Evolutionary conservation across 2,888 invertebrate species (phyloP).

Genomic region (Synanthedon myopaeformis): DNA sequence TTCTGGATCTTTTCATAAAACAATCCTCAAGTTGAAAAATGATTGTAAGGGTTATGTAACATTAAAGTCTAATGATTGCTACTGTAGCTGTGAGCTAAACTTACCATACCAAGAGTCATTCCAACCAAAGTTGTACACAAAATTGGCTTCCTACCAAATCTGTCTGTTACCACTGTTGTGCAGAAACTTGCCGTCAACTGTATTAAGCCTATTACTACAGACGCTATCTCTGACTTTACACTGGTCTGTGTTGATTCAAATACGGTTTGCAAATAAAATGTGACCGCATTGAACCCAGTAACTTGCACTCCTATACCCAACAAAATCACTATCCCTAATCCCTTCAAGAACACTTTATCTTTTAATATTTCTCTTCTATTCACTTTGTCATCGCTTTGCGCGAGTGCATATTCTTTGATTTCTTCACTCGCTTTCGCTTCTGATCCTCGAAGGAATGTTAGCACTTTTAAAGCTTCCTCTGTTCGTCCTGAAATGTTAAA

Average conservation of each 20-base stretch:
- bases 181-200: slow-evolving; percentile 33
- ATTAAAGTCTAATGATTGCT: too few relatives aligned
- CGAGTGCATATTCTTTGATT: slow-evolving; percentile 6
- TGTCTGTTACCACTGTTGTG: slow-evolving; percentile 24
- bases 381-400: slow-evolving; percentile 8
- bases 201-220: slow-evolving; percentile 34
- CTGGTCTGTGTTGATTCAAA: slow-evolving; percentile 36
- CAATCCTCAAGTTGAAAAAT: too few relatives aligned
- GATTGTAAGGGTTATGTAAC: too few relatives aligned
- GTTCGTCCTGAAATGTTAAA: slow-evolving; percentile 5
- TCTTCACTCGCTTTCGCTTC: slow-evolving; percentile 7
- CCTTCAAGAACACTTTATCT: slow-evolving; percentile 20
- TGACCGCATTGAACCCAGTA: slow-evolving; percentile 32
- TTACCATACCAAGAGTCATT: slow-evolving; percentile 28
- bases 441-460: slow-evolving; percentile 7
- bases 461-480: slow-evolving; percentile 8
- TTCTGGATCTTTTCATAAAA: too few relatives aligned
- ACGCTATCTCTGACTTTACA: slow-evolving; percentile 30
- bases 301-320: slow-evolving; percentile 20
- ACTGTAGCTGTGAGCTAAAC: slow-evolving; percentile 1
- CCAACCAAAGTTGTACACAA: slow-evolving; percentile 18
- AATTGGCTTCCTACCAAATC: slow-evolving; percentile 26
- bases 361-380: slow-evolving; percentile 14
- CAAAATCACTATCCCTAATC: slow-evolving; percentile 15
- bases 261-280: slow-evolving; percentile 40